Percentiles rank a stretch among this genome's conserved stretches.
Evolutionary conservation across 2,113 vertebrate species (phyloP).

Genomic region (Corydoras maculifer): DNA sequence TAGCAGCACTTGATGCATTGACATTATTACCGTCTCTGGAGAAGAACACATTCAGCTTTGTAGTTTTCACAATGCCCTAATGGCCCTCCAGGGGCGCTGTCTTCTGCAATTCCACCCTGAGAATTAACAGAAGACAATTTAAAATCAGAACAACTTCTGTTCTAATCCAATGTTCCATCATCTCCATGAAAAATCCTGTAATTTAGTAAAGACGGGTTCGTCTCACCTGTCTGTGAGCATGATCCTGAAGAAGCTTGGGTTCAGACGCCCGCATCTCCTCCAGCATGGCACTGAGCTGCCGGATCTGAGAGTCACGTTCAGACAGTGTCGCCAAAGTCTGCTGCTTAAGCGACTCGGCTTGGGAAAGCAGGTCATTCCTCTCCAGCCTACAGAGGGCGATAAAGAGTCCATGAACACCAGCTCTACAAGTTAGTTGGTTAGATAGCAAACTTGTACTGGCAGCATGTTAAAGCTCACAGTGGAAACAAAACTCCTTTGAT

Average conservation of each 20-base stretch:
- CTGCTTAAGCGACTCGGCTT: constrained; percentile 73
- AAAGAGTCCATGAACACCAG: background rate
- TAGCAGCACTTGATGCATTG: background rate
- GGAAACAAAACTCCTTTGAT: too few relatives aligned
- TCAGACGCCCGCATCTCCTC: constrained; percentile 59
- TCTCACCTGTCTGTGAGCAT: constrained; percentile 36
- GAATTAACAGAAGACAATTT: background rate
- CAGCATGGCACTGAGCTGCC: constrained; percentile 62
- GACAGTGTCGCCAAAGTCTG: constrained; percentile 75
- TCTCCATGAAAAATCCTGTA: too few relatives aligned
- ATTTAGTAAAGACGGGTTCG: too few relatives aligned
- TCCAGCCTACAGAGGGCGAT: constrained; percentile 59
- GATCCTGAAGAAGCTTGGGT: constrained; percentile 51
- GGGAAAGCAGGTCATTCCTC: constrained; percentile 66
- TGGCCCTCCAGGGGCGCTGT: constrained; percentile 81
- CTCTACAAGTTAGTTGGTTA: too few relatives aligned
- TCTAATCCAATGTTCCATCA: background rate
- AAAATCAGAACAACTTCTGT: background rate
- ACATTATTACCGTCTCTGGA: constrained; percentile 70
- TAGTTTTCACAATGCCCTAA: constrained; percentile 69
- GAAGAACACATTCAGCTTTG: constrained; percentile 67
- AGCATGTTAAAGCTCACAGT: too few relatives aligned
- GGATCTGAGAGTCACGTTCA: constrained; percentile 77
- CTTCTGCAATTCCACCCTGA: constrained; percentile 64
- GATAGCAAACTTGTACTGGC: too few relatives aligned